Base-by-base conservation (phyloP, 2,888 invertebrate species). In the Philhelius pedissequus region DNA sequence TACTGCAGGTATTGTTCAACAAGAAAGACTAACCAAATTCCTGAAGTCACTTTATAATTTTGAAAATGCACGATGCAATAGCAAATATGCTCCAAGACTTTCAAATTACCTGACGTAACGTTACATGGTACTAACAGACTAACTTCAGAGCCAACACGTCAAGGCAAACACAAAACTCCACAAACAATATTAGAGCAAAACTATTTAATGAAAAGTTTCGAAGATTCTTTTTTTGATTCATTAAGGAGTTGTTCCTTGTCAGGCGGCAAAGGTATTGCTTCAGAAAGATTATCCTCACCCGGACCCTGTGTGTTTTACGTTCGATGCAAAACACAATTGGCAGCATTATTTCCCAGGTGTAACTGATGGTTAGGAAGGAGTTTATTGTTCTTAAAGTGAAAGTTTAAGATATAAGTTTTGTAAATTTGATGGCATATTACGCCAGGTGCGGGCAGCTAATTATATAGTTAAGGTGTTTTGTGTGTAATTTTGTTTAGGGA, bases 161-260 rank as follows among this genome's bases (percentile, higher is more conserved):
- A 50, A 50, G 6, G 2, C 22, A 1, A 13, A 25, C 3, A 15
- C 18, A 54, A 13, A 54, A 54, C 54, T 15, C 15, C 30, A 13
- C 32, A n/a, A n/a, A 50, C 48, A 30, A 15, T 15, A 30, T 30
- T n/a, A n/a, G 40, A 15, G 40, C 0, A 60, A 60, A 60, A 60
- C 60, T 40, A 62, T 40, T 81, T 58, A 81, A 64, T 64, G 80
- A 81, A 76, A 81, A 81, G 64, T 81, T 56, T 76, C 20, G 40
- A 64, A 64, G 70, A 64, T 70, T 56, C 40, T 15, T 45, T 15
- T 45, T 30, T 80, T 80, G 69, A 80, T 81, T 81, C 81, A 76
- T 64, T 75, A 70, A 76, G 70, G 50, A 70, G 64, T 70, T 81
- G 69, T 56, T 70, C 56, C 8, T 13, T 45, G 18, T 20, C 22